Conservation (phyloP, 2,888 invertebrate species). For the Pachymerium ferrugineum region DNA sequence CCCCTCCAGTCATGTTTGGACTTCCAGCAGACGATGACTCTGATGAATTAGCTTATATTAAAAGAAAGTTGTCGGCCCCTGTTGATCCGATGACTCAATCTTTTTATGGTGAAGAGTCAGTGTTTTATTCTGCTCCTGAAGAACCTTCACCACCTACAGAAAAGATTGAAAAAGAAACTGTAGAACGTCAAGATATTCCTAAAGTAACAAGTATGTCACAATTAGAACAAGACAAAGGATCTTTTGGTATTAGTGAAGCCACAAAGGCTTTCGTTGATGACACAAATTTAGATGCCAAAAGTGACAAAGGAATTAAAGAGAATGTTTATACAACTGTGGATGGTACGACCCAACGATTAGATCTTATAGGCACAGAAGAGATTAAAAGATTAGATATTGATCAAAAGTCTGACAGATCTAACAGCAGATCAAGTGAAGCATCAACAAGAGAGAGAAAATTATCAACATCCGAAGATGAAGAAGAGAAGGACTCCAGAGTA, state of each 20-base stretch:
- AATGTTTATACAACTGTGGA: conserved; percentile 30
- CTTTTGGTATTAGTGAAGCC: neutral
- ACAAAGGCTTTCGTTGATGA: conserved; percentile 29
- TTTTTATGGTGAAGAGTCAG: conserved; percentile 34
- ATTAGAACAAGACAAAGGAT: neutral
- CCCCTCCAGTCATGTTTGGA: conserved; percentile 1
- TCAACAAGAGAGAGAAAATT: neutral
- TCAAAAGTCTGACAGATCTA: neutral
- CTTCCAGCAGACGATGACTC: conserved; percentile 16
- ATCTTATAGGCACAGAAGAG: conserved; percentile 5
- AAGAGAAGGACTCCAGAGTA: neutral
- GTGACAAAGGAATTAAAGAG: conserved; percentile 15
- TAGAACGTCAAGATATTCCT: conserved; percentile 15
- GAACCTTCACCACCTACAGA: neutral
- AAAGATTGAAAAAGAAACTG: neutral
- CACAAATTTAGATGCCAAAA: neutral
- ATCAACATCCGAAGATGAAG: neutral
- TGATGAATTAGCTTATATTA: neutral
- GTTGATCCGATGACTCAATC: conserved; percentile 37
- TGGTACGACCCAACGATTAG: conserved; percentile 30
- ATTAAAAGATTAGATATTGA: conserved; percentile 12
- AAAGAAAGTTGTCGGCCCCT: conserved; percentile 7
- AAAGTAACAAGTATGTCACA: conserved; percentile 31
- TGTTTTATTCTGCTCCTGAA: conserved; percentile 23
- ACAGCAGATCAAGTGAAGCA: neutral